Evolutionary conservation across 2,888 invertebrate species (phyloP), one percentile per base, ranked within the genome.

Genomic region (Aquatica leii): DNA sequence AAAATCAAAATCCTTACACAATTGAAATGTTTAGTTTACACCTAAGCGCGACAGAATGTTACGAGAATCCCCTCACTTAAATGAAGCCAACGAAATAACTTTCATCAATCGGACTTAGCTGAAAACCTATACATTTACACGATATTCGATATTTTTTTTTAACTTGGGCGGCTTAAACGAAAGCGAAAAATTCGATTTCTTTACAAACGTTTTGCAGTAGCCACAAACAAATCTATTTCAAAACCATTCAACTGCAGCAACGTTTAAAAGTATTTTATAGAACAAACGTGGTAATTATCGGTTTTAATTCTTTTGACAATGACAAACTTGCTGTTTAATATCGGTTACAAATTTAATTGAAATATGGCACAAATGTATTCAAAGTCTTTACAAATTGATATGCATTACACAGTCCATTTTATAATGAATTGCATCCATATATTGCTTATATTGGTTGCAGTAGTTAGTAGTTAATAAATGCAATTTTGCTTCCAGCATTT

Each of bases 141-240:
- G 52, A 52, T n/a, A 52, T 18, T 52, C 17, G 52, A 52, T 52
- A 52, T 37, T 52, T 52, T n/a, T n/a, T n/a, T 52, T 34, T 15
- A 46, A 46, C 20, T 18, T 46, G 18, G 18, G 18, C 6, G 11
- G n/a, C 14, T 43, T 17, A 43, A 43, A 17, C 17, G 41, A 15
- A 43, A 43, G 41, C 9, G 41, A 43, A 14, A 43, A 43, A n/a
- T n/a, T n/a, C n/a, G n/a, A n/a, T n/a, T n/a, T n/a, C n/a, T n/a
- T n/a, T n/a, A n/a, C n/a, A n/a, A n/a, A n/a, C n/a, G n/a, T n/a
- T n/a, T n/a, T n/a, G n/a, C n/a, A n/a, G n/a, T n/a, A n/a, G n/a
- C n/a, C n/a, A n/a, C n/a, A n/a, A n/a, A n/a, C n/a, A n/a, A n/a
- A n/a, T n/a, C n/a, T n/a, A n/a, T n/a, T n/a, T n/a, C n/a, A n/a